Conservation (phyloP, 2,113 vertebrate species). For the Cygnus buccinator region DNA sequence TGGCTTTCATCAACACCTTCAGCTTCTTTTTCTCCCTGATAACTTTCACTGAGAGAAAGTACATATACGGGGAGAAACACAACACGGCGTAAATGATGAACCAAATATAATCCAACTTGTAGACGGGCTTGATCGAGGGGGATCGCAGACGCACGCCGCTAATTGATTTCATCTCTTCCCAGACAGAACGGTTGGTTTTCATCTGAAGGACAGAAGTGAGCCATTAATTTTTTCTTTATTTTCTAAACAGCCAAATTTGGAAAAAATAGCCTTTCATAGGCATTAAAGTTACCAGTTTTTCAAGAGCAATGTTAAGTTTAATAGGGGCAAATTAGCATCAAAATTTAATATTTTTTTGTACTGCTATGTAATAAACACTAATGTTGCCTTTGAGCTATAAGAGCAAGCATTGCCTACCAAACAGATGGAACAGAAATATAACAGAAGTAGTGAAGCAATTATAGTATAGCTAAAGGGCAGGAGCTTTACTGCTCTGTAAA, state of each 20-base stretch:
- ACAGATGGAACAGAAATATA: background rate
- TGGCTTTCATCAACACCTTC: constrained; percentile 87
- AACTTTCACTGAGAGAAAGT: constrained; percentile 57
- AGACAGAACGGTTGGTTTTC: constrained; percentile 64
- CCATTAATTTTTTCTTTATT: background rate
- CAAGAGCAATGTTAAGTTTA: background rate
- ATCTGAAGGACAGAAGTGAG: background rate
- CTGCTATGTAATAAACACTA: background rate
- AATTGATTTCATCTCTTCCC: constrained; percentile 62
- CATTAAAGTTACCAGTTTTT: background rate
- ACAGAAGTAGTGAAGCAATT: background rate
- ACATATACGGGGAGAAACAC: constrained; percentile 38
- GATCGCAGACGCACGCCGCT: constrained; percentile 40
- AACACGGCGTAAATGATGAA: background rate
- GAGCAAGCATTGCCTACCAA: background rate
- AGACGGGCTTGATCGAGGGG: background rate
- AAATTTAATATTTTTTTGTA: background rate
- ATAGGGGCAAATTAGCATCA: background rate
- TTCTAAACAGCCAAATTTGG: background rate
- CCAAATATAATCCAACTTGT: background rate
- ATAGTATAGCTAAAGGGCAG: background rate
- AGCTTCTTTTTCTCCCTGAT: constrained; percentile 67
- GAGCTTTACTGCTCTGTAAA: background rate
- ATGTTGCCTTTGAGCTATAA: rapidly evolving
- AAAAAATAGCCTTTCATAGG: background rate